These are phyloP conservation scores for Bellardia bayeri DNA, from an alignment of 2,888 invertebrate genomes.

Conservation along the genomic window DNA sequence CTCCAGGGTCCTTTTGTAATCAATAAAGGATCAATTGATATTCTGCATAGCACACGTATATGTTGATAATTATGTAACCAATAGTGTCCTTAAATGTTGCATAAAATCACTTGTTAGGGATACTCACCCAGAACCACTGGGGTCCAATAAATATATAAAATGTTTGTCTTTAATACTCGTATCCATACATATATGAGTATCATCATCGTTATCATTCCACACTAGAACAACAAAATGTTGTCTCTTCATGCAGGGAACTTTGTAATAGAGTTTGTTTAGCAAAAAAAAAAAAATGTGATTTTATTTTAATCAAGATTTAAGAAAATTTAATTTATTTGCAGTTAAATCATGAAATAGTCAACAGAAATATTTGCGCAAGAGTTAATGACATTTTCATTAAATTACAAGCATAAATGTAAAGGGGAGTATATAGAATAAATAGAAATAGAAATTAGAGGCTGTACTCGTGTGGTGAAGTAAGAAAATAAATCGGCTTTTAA, in stretches of 20 bases:
- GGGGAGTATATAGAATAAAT: background rate
- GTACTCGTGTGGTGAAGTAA: background rate
- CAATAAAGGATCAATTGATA: too few relatives aligned
- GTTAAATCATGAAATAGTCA: constrained; percentile 11
- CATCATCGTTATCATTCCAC: background rate
- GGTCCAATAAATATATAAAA: background rate
- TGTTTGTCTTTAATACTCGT: constrained; percentile 25
- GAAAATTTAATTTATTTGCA: constrained; percentile 49
- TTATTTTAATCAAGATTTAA: constrained; percentile 53
- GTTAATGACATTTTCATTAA: constrained; percentile 42
- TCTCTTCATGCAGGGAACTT: background rate
- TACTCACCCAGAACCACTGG: too few relatives aligned
- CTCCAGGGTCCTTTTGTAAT: too few relatives aligned
- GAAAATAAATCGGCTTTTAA: background rate
- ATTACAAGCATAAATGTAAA: background rate
- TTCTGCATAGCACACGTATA: too few relatives aligned
- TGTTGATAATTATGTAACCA: too few relatives aligned
- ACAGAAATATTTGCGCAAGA: background rate
- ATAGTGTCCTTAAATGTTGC: too few relatives aligned
- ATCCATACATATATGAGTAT: constrained; percentile 1
- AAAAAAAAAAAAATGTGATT: constrained; percentile 21
- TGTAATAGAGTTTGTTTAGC: constrained; percentile 26
- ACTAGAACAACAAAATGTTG: background rate
- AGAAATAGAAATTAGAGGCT: background rate
- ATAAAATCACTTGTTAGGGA: too few relatives aligned